Base-by-base conservation (phyloP, 2,888 invertebrate genomes). In the Cheilosia vulpina region DNA sequence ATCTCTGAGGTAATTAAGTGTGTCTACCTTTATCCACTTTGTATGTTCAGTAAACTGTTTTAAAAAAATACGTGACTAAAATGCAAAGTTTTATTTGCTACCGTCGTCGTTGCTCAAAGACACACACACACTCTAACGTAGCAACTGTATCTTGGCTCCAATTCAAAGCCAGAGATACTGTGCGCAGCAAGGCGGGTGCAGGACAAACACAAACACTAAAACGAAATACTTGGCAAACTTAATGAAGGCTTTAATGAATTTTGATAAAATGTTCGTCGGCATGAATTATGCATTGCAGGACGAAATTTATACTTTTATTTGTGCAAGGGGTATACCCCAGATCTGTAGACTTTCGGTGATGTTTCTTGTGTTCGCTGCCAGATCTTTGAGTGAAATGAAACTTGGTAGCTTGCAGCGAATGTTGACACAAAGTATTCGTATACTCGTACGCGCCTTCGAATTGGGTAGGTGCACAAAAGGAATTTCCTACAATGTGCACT, bases 1-100 rank as follows among this genome's bases (percentile, higher is more conserved):
- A 87, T 82, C 87, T 88, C 88, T 85, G 77, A 87, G 85, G 88
- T 88, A 88, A 88, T 88, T 88, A 88, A 88, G 88, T 88, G 88
- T 84, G 87, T 87, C 87, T 88, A 87, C 79, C 80, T 75, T 76
- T 83, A 83, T 78, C 76, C 85, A 85, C 81, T 85, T 81, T 85
- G 85, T 85, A 77, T 81, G 85, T 85, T 85, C 72, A 85, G 85
- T 85, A 85, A 85, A 85, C 81, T 85, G 85, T 85, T 85, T 85
- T 76, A 87, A 87, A 83, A 85, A 83, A 87, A 88, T 88, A 88
- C 88, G 88, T 88, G 88, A 88, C 88, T 88, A 87, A 88, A 88
- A 88, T 73, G 87, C 83, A 88, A 87, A 87, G 71, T 80, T 85
- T 75, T 87, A 71, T 79, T 66, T 78, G 84, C 76, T 60, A 13